A percentile compares a stretch with the other conserved stretches of the same genome.
Evolutionary conservation across 2,888 invertebrate species (phyloP).

Genomic region (Chironomus tentans): DNA sequence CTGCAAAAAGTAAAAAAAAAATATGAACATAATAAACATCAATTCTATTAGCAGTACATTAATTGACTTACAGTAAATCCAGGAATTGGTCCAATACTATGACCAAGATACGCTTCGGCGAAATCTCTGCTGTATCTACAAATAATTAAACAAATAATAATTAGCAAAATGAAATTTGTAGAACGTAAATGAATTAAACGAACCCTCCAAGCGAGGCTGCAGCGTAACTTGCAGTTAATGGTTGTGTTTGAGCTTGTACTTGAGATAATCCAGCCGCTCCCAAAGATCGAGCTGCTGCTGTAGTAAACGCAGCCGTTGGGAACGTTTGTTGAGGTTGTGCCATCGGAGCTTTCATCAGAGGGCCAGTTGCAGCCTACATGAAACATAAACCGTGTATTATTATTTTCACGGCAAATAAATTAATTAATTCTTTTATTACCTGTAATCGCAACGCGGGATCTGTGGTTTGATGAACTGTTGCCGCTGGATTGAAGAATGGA

Average conservation of each 20-base stretch:
- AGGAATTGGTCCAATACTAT: conserved; percentile 92
- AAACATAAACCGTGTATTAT: not conserved
- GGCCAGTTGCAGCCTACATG: conserved; percentile 55
- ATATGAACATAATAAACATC: not conserved
- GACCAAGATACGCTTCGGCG: conserved; percentile 89
- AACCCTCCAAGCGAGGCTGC: conserved; percentile 47
- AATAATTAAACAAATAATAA: not conserved
- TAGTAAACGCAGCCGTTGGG: conserved; percentile 80
- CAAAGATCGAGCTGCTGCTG: conserved; percentile 70
- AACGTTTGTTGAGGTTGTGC: conserved; percentile 79
- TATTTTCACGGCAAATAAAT: not conserved
- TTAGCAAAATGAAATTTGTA: conserved; percentile 32
- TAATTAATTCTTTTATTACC: conserved; percentile 47
- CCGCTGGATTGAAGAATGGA: conserved; percentile 86
- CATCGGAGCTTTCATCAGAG: conserved; percentile 77
- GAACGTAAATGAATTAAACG: conserved; percentile 37
- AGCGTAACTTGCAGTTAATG: conserved; percentile 58
- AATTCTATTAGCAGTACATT: not conserved
- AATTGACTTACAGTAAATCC: conserved; percentile 80
- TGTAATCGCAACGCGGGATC: conserved; percentile 86
- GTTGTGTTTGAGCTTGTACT: conserved; percentile 34
- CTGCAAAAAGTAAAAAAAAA: conserved; percentile 46
- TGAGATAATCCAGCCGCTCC: conserved; percentile 62
- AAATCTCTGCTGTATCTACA: conserved; percentile 80
- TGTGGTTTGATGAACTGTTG: conserved; percentile 53